A percentile compares a stretch with the other conserved stretches of the same genome.
These are phyloP conservation scores for Philopotamus ludificatus DNA, from an alignment of 1,140 invertebrate genomes.

Conservation along the genomic window DNA sequence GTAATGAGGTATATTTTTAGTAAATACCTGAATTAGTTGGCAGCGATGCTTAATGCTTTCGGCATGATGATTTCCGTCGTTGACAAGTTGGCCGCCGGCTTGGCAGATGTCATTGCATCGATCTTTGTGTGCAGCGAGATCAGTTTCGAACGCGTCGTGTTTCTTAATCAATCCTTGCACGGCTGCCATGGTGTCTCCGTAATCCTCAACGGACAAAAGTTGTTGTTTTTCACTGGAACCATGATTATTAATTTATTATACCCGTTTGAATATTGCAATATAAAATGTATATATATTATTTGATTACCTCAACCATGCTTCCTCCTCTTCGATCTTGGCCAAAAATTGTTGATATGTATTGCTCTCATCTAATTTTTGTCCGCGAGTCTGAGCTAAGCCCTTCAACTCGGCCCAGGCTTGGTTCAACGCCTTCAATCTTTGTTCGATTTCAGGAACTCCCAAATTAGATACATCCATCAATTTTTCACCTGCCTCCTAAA, in stretches of 20 bases:
- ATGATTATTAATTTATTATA: background rate
- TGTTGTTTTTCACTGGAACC: conserved; percentile 89
- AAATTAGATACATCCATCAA: conserved; percentile 96
- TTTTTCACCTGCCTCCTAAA: conserved; percentile 85
- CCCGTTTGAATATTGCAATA: too few relatives aligned
- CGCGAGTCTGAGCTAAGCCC: conserved; percentile 81
- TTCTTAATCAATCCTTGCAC: conserved; percentile 98
- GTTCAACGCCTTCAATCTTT: conserved; percentile 78
- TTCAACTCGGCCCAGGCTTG: conserved; percentile 91
- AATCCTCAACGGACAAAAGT: conserved; percentile 91
- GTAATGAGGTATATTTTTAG: too few relatives aligned
- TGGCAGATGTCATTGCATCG: conserved; percentile 88
- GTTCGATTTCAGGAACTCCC: conserved; percentile 94
- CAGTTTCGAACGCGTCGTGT: conserved; percentile 98
- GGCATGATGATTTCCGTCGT: conserved; percentile 89
- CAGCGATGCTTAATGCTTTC: conserved; percentile 87
- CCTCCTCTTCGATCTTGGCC: conserved; percentile 97
- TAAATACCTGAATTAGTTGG: conserved; percentile 71
- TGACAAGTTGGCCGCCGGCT: conserved; percentile 80
- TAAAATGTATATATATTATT: too few relatives aligned
- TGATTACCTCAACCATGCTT: conserved; percentile 93
- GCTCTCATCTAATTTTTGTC: conserved; percentile 92
- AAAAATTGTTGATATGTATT: conserved; percentile 96
- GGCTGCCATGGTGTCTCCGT: conserved; percentile 98
- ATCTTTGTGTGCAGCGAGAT: conserved; percentile 92